A percentile compares a stretch with the other conserved stretches of the same genome.
These are phyloP conservation scores for Temnopleurus reevesii DNA, from an alignment of 53 echinoderm and acorn worm species.

Conservation along the genomic window DNA sequence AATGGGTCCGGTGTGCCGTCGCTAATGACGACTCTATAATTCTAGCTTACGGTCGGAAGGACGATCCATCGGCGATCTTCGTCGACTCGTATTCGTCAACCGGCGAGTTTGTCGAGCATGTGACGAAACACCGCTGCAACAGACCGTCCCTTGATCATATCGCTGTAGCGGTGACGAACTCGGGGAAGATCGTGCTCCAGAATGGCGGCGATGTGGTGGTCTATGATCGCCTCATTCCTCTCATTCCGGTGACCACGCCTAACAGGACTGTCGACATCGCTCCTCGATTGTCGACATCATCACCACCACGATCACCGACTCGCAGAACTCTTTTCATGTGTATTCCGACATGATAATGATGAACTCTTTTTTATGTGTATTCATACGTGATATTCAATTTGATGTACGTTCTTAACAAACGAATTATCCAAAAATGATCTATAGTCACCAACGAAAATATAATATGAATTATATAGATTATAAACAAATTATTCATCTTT, in stretches of 20 bases:
- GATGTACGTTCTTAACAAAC: too few species aligned
- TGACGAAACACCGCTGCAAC: slow-evolving; percentile 10
- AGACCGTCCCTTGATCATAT: slow-evolving; percentile 31
- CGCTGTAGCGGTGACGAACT: slow-evolving; percentile 33
- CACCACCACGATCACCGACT: slow-evolving; percentile 18
- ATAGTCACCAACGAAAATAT: too few species aligned
- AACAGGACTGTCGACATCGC: not conserved
- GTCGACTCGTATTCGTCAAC: slow-evolving; percentile 23
- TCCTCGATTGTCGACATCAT: not conserved
- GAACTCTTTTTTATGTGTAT: not conserved
- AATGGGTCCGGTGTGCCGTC: slow-evolving; percentile 53
- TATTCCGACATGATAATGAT: slow-evolving; percentile 28
- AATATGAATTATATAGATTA: not conserved
- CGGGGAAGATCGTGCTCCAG: slow-evolving; percentile 21
- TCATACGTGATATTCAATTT: too few species aligned
- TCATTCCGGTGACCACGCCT: not conserved
- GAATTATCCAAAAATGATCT: too few species aligned
- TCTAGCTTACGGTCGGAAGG: slow-evolving; percentile 20
- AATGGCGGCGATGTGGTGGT: slow-evolving; percentile 21
- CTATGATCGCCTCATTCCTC: slow-evolving; percentile 49
- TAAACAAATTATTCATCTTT: not conserved
- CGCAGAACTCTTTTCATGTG: slow-evolving; percentile 48
- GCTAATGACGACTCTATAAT: slow-evolving; percentile 10
- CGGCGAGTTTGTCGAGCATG: slow-evolving; percentile 18
- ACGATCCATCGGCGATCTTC: slow-evolving; percentile 6